Evolutionary conservation across 1,140 invertebrate genomes (phyloP).

Genomic region (Heliconius eleuchia): DNA sequence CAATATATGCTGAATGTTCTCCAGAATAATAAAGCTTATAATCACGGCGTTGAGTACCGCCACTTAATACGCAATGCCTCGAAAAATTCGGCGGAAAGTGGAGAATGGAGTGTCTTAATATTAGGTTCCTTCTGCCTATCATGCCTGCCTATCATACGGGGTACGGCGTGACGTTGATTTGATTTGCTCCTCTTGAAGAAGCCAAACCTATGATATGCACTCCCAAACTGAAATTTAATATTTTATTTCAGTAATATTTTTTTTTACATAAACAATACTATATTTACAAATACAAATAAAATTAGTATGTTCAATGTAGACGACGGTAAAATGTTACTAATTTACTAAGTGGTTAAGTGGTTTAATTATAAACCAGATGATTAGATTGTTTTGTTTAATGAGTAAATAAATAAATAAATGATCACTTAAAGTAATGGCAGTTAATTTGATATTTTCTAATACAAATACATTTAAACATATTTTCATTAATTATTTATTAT

Average conservation of each 20-base stretch:
- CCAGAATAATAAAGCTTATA: too few species aligned
- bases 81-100: too few species aligned
- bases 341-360: neutral
- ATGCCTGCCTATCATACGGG: too few species aligned
- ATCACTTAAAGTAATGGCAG: neutral
- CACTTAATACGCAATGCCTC: too few species aligned
- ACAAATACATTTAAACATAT: neutral
- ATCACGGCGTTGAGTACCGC: too few species aligned
- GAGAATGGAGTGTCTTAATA: too few species aligned
- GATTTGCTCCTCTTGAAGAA: neutral
- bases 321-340: neutral
- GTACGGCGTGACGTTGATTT: too few species aligned
- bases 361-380: neutral
- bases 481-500: neutral
- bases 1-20: neutral
- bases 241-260: neutral
- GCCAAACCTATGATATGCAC: neutral
- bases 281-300: neutral
- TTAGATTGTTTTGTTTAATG: constrained; percentile 8
- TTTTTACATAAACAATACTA: neutral
- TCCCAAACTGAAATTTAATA: neutral
- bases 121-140: too few species aligned
- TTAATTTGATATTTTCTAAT: too few species aligned
- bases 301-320: neutral
- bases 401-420: neutral